phyloP scores from a whole-genome alignment of 2,888 invertebrate species.

The Papilio gigon region DNA sequence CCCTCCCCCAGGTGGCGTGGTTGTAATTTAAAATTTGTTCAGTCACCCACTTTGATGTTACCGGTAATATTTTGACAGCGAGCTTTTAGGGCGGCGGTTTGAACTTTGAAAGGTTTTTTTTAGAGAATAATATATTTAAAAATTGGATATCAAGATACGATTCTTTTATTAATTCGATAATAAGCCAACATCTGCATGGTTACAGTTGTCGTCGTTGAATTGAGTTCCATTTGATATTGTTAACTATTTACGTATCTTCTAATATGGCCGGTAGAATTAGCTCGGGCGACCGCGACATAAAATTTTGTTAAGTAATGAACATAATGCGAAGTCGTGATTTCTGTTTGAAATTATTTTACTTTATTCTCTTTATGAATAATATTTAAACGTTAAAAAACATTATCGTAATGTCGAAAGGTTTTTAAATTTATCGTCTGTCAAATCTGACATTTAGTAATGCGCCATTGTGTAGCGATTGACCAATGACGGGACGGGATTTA shows the following conservation, averaged over 20 bases:
- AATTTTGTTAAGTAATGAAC: too few species aligned
- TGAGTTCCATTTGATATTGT: neutral
- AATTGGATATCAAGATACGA: constrained; percentile 44
- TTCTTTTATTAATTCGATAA: constrained; percentile 46
- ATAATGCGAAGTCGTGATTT: neutral
- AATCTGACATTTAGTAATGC: constrained; percentile 69
- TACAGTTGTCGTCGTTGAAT: neutral
- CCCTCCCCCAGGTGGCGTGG: constrained; percentile 43
- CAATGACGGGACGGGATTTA: constrained; percentile 68
- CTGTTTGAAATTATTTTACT: neutral
- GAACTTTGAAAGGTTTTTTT: constrained; percentile 61
- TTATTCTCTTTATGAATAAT: neutral
- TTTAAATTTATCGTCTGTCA: constrained; percentile 65
- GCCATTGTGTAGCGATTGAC: constrained; percentile 66
- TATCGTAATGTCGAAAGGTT: constrained; percentile 1
- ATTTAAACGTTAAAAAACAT: neutral
- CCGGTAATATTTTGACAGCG: constrained; percentile 73
- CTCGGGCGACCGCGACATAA: too few species aligned
- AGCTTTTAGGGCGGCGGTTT: constrained; percentile 59
- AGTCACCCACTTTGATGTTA: constrained; percentile 61
- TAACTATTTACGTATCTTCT: too few species aligned
- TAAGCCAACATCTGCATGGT: neutral
- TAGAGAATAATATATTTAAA: constrained; percentile 8
- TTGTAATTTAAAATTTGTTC: constrained; percentile 51
- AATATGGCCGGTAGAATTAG: too few species aligned